Base-by-base conservation (phyloP, 2,888 invertebrate genomes). In the Leptinotarsa haldemani region DNA sequence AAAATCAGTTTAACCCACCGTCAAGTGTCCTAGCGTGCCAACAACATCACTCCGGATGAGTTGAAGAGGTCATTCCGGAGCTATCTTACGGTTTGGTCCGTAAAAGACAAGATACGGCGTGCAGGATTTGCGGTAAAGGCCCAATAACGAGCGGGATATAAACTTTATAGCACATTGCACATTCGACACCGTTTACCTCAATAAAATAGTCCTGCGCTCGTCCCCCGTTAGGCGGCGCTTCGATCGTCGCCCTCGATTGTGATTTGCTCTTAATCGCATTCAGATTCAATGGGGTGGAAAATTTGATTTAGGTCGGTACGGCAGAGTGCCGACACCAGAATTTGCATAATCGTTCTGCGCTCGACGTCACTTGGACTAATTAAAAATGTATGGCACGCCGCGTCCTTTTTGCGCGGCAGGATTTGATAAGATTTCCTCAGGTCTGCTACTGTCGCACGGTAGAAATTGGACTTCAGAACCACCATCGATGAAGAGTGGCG, bases 181-280 rank as follows among this genome's bases (percentile, higher is more conserved):
- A 86, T 87, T 87, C 87, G 86, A 87, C 87, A 87, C 85, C 86
- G 85, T 85, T 86, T 85, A 85, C 86, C 86, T 85, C 85, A 86
- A 87, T 87, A 87, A 87, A 87, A 87, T 85, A 84, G 30, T 61
- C 16, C 16, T 16, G 56, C 22, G 18, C n/a, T 56, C 13, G 61
- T 15, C 61, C 25, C 4, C 16, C 61, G 61, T 12, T 25, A 52
- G 67, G 67, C 56, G 67, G 68, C 56, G 53, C 30, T 50, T 52
- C 50, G 16, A 52, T 40, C 25, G 30, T 48, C 68, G 15, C 70
- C 63, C 65, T 18, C 71, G 47, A 71, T 56, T 74, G 83, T 81
- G 80, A 82, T 83, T 82, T 82, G 80, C 83, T 83, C 84, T 84
- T 83, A 85, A 86, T 86, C 85, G 85, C 85, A 85, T 85, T 86